Evolutionary conservation across 2,888 invertebrate genomes (phyloP), one percentile per base, ranked within the genome.

Genomic region (Drosophila flavopinicola): DNA sequence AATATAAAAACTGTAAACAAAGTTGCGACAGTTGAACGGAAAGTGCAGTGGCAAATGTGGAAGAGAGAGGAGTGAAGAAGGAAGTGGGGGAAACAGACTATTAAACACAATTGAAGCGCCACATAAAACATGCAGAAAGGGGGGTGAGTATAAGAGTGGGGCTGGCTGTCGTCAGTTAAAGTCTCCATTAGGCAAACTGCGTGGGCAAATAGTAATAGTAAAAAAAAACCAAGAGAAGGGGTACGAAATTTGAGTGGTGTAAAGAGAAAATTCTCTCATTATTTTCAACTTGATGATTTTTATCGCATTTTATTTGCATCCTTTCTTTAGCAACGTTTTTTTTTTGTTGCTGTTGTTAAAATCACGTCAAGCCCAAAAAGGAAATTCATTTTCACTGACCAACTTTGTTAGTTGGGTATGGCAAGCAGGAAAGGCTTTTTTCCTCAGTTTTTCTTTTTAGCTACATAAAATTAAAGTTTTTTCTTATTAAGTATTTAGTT

Each of bases 41-140:
- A 73, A 76, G 75, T 57, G 78, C 82, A 82, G 75, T 66, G 68
- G 72, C 70, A 56, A 59, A 17, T 1, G 17, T 3, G 45, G n/a
- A 7, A 3, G 9, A 30, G 25, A 2, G 10, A 2, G 17, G 29
- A 7, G 13, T 4, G 0, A 3, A n/a, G 0, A 7, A 5, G 30
- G 4, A 9, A 5, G 24, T 32, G 3, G 17, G 24, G 25, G 45
- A 13, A 32, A 53, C 61, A 56, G 70, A 74, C 77, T 67, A 68
- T 83, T 83, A 83, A 83, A 71, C 58, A 59, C 84, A 79, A 79
- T 84, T 79, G 75, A 80, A 65, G 84, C 79, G 79, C 80, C 79
- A 72, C 71, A 75, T 74, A 58, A 73, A 59, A 61, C 24, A 15
- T 20, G 15, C 9, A 25, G 11, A 20, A 4, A n/a, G 35, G 1